Conservation (phyloP, 2,113 vertebrate species). For the Dipodomys stephensi region DNA sequence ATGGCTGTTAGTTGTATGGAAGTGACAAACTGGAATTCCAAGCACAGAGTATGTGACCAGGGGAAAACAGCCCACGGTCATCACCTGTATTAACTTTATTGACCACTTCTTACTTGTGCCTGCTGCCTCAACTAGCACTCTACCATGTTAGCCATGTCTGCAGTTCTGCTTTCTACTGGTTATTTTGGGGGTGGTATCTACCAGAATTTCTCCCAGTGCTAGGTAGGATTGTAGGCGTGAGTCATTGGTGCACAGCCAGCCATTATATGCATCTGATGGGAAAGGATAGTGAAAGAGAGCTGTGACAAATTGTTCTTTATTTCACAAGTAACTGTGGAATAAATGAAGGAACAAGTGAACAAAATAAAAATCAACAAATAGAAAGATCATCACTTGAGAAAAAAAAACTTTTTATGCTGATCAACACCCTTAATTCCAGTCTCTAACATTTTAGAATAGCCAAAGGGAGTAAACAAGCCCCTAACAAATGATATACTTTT, state of each 20-base stretch:
- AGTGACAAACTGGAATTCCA: background rate
- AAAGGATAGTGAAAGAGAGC: background rate
- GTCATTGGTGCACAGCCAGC: background rate
- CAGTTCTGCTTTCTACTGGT: no score
- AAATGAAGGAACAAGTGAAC: background rate
- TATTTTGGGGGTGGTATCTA: background rate
- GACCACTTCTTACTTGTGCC: no score
- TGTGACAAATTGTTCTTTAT: background rate
- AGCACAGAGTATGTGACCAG: background rate
- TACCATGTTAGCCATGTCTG: no score
- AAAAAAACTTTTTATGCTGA: background rate
- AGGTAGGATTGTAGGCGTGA: no score
- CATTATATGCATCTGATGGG: background rate
- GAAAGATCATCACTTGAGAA: background rate
- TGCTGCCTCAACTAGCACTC: no score
- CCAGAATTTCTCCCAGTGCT: background rate
- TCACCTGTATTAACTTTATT: background rate
- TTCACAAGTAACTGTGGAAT: background rate
- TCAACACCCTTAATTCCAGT: background rate
- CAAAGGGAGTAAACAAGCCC: background rate
- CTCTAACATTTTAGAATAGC: background rate
- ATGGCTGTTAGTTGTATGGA: background rate
- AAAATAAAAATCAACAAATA: constrained; percentile 27
- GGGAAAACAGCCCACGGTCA: background rate
- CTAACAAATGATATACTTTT: background rate